phyloP scores from a whole-genome alignment of 2,888 invertebrate genomes.

The Rhorus exstirpatorius region DNA sequence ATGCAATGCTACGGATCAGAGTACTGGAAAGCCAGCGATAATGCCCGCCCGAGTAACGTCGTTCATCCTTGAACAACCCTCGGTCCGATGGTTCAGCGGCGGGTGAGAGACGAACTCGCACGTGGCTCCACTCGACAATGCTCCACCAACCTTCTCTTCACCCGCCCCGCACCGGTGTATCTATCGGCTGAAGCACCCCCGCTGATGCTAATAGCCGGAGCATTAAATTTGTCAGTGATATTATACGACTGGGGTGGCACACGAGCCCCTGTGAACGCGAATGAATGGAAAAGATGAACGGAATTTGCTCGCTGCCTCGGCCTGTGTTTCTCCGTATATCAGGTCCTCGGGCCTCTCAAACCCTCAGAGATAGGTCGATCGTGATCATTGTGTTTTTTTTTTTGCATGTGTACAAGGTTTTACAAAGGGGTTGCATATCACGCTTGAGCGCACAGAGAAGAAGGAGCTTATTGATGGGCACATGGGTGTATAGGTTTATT shows the following conservation, averaged over 20 bases:
- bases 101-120: constrained; percentile 56
- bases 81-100: constrained; percentile 28
- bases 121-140: constrained; percentile 74
- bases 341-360: neutral
- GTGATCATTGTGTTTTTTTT: constrained; percentile 57
- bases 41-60: constrained; percentile 19
- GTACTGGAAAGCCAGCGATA: constrained; percentile 28
- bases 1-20: constrained; percentile 34
- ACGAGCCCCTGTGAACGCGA: constrained; percentile 74
- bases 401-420: constrained; percentile 13
- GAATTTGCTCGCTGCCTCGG: constrained; percentile 74
- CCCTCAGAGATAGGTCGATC: constrained; percentile 17
- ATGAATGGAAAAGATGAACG: constrained; percentile 73
- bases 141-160: constrained; percentile 25
- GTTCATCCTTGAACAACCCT: constrained; percentile 33
- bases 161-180: neutral
- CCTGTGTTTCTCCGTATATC: neutral
- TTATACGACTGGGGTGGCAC: constrained; percentile 78
- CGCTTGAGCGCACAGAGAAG: constrained; percentile 37
- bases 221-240: constrained; percentile 85
- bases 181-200: constrained; percentile 71
- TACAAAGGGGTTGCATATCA: constrained; percentile 27
- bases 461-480: constrained; percentile 29
- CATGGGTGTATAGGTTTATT: constrained; percentile 8
- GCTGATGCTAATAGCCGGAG: constrained; percentile 83